Evolutionary conservation across 1,140 invertebrate genomes (phyloP).

Genomic region (Sitophilus oryzae): DNA sequence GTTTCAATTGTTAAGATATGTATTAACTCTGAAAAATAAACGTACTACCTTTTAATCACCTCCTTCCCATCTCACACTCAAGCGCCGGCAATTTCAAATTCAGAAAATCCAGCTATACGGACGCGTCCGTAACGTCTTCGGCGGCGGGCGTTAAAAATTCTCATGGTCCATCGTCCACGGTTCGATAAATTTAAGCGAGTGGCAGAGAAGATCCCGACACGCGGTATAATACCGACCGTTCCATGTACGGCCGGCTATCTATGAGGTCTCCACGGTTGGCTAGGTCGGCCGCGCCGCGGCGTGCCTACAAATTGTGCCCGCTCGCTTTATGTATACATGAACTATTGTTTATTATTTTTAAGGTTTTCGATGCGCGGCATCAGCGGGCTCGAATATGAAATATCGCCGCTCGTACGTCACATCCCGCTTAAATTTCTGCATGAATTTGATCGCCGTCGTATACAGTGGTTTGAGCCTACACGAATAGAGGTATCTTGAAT

Average conservation of each 20-base stretch:
- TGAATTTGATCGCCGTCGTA: conserved; percentile 20
- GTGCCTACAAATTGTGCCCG: conserved; percentile 43
- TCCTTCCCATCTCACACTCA: no score
- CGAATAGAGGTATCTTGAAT: no score
- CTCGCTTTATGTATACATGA: conserved; percentile 43
- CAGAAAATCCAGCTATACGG: no score
- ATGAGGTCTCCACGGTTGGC: conserved; percentile 39
- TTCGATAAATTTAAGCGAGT: conserved; percentile 24
- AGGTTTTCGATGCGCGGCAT: conserved; percentile 21
- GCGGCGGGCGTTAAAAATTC: no score
- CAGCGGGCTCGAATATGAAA: conserved; percentile 37
- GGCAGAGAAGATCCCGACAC: conserved; percentile 26
- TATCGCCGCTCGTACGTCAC: conserved; percentile 28
- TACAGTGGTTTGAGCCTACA: no score
- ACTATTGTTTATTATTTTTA: conserved; percentile 44
- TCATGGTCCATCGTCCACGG: not conserved
- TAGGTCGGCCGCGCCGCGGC: conserved; percentile 36
- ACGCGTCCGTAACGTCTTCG: no score
- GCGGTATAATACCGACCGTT: conserved; percentile 29
- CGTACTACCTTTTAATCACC: no score
- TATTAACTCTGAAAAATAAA: no score
- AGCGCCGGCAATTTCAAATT: no score
- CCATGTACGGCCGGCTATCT: conserved; percentile 30
- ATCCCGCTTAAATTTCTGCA: conserved; percentile 24
- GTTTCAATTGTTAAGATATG: no score